Evolutionary conservation across 2,888 invertebrate species (phyloP), one percentile per base, ranked within the genome.

Genomic region (Eristalis arbustorum): DNA sequence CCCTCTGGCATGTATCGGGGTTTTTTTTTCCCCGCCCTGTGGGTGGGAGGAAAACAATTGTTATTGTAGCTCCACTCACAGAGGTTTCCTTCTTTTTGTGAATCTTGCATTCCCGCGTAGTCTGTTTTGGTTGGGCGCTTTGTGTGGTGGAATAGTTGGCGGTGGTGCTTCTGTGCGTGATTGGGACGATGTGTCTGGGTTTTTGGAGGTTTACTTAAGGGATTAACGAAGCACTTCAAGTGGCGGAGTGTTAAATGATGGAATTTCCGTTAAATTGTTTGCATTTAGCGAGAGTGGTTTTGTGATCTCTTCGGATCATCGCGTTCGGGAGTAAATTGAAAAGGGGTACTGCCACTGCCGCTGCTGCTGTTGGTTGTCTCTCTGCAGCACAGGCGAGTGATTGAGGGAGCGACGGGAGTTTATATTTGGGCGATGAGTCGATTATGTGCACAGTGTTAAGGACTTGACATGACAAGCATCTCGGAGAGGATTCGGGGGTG

Each of bases 211-310:
- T 85, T 85, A 78, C 81, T 81, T 77, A 66, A 28, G 62, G 75
- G 82, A 83, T 87, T 87, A 87, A 64, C 67, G 79, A 57, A 78
- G 75, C 83, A 82, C 82, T 87, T 83, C 68, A 83, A 83, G 82
- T 73, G 72, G 59, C 66, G 63, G 64, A 57, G 75, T 87, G 78
- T 83, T 83, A 75, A 87, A 83, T 83, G 78, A 59, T 76, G 37
- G 75, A 79, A 83, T 87, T 83, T 87, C 64, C 67, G 66, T 68
- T 75, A 79, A 83, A 87, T 75, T 83, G 83, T 79, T 87, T 87
- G 67, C 75, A 75, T 72, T 83, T 87, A 83, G 61, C 56, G 63
- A 37, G 31, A 78, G 66, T 71, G 74, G 74, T 66, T 72, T 84
- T 76, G 64, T 75, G 82, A 82, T 72, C 76, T 75, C 49, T 76